Evolutionary conservation across 2,113 vertebrate genomes (phyloP).

Genomic region (Sphyrna mokarran): DNA sequence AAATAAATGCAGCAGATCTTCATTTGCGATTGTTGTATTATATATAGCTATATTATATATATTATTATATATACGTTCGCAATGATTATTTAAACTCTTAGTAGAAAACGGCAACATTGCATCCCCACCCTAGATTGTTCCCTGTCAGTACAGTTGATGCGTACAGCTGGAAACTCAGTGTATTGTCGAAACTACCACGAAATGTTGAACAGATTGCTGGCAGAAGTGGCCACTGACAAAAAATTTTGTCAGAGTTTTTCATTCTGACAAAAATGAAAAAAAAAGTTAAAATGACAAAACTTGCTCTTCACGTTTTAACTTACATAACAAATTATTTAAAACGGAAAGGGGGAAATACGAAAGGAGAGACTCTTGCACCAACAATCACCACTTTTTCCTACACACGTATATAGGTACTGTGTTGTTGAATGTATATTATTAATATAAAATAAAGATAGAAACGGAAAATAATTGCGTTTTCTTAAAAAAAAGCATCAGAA

Average conservation of each 20-base stretch:
- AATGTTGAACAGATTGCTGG: background rate
- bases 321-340: background rate
- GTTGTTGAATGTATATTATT: background rate
- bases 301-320: background rate
- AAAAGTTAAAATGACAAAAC: slow-evolving; percentile 2
- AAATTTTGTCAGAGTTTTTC: no score
- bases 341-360: background rate
- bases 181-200: background rate
- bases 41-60: no score
- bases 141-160: background rate
- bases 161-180: background rate
- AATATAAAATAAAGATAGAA: background rate
- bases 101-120: background rate
- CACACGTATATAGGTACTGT: no score
- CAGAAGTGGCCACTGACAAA: background rate
- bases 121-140: background rate
- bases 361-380: background rate
- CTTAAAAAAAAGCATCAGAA: background rate
- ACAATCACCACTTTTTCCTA: background rate
- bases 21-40: background rate
- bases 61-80: no score
- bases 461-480: background rate
- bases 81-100: background rate
- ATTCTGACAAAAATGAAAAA: background rate
- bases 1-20: background rate